A percentile compares a stretch with the other conserved stretches of the same genome.
phyloP scores from a whole-genome alignment of 2,797 vertebrate species.

The Ibycter americanus region DNA sequence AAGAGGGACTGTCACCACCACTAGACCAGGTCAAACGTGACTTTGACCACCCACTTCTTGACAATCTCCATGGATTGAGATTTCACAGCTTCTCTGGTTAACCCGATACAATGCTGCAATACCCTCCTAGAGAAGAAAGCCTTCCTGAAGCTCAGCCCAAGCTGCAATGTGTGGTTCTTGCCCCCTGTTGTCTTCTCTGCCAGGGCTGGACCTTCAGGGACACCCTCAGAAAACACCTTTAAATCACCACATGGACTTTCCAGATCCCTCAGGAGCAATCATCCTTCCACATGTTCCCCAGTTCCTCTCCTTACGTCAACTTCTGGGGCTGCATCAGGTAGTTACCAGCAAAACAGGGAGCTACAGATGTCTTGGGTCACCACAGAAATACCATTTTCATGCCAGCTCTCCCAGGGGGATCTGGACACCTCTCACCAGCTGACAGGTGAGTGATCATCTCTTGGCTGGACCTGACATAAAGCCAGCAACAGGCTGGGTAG shows the following conservation, averaged over 20 bases:
- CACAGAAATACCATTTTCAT: neutral
- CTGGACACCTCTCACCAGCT: neutral
- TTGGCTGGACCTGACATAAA: neutral
- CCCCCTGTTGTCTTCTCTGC: neutral
- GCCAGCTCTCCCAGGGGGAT: neutral
- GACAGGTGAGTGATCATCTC: neutral
- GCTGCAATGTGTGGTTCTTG: neutral
- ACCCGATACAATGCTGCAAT: neutral
- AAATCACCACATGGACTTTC: neutral
- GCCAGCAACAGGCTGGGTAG: neutral
- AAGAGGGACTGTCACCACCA: neutral
- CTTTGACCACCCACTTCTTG: neutral
- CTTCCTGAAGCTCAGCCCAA: neutral
- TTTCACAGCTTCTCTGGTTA: neutral
- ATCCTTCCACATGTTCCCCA: fast-evolving
- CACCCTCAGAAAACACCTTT: neutral
- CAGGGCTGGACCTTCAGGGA: neutral
- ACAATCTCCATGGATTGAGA: neutral
- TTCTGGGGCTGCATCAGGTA: neutral
- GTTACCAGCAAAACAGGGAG: neutral
- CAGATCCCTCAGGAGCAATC: neutral
- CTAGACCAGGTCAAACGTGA: neutral
- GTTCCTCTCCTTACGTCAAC: neutral
- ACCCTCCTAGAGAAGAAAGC: neutral
- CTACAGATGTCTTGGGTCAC: neutral